These are phyloP conservation scores for Podarcis cretensis DNA, from an alignment of 2,113 vertebrate genomes.

Conservation along the genomic window DNA sequence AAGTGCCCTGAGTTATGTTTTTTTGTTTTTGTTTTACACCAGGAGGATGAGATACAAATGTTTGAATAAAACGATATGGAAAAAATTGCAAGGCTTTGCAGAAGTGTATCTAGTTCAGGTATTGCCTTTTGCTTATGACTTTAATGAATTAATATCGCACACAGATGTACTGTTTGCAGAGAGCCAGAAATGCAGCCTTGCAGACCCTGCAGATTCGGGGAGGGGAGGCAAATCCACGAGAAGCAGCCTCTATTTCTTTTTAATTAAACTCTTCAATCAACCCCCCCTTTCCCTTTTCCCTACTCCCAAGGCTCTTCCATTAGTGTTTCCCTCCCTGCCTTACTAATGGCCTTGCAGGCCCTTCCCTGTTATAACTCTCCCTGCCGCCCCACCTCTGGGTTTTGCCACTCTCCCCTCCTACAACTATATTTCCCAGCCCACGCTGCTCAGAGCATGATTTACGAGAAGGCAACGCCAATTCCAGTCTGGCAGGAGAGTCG, in stretches of 20 bases:
- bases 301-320: conserved; percentile 36
- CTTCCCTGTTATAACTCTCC: neutral
- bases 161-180: neutral
- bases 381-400: neutral
- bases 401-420: conserved; percentile 27
- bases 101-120: neutral
- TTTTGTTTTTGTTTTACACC: neutral
- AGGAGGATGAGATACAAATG: neutral
- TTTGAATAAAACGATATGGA: neutral
- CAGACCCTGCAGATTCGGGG: neutral
- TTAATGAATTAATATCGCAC: conserved; percentile 6
- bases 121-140: conserved; percentile 9
- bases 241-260: conserved; percentile 35
- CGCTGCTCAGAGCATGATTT: conserved; percentile 23
- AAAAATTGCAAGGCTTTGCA: neutral
- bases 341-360: conserved; percentile 31
- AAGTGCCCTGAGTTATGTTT: neutral
- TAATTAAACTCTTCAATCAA: conserved; percentile 46
- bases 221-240: conserved; percentile 2
- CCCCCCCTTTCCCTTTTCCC: neutral
- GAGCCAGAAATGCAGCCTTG: neutral
- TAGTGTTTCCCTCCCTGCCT: conserved; percentile 32
- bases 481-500: conserved; percentile 32
- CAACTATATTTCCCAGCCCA: conserved; percentile 34
- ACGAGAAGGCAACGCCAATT: conserved; percentile 39